These are phyloP conservation scores for Diphyllodes magnificus DNA, from an alignment of 2,113 vertebrate species.

Conservation along the genomic window DNA sequence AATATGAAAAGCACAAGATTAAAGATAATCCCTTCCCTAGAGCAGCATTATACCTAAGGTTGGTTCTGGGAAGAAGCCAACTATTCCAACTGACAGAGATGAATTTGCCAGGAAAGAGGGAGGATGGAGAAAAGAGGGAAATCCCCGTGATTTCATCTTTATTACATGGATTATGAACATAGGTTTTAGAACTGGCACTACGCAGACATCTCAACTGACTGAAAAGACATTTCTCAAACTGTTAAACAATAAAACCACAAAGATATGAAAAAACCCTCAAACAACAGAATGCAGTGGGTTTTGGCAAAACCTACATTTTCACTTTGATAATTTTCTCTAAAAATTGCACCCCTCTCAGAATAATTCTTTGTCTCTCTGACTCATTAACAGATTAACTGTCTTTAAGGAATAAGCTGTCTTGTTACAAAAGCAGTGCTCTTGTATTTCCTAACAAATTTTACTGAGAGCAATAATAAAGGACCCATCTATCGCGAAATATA, in stretches of 20 bases:
- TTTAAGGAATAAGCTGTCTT: not conserved
- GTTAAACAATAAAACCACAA: not conserved
- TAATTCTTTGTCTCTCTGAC: not conserved
- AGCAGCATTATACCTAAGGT: not conserved
- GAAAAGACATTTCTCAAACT: not conserved
- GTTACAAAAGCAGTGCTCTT: slow-evolving; percentile 9
- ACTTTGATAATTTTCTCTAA: not conserved
- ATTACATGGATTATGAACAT: not conserved
- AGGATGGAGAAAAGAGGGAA: not conserved
- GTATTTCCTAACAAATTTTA: not conserved
- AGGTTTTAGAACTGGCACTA: not conserved
- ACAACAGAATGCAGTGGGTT: not conserved
- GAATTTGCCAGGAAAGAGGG: not conserved
- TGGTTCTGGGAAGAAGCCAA: not conserved
- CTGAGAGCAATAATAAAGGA: slow-evolving; percentile 5
- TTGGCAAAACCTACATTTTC: not conserved
- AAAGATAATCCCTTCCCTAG: slow-evolving; percentile 4
- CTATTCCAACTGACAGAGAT: not conserved
- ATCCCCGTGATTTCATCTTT: not conserved
- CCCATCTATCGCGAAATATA: not conserved
- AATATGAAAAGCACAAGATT: not conserved
- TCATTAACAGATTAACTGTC: not conserved
- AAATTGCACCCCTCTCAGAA: not conserved
- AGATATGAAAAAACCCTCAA: rapidly evolving
- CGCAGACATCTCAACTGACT: not conserved